Conservation (phyloP, 2,888 invertebrate genomes). For the Acronicta alni region DNA sequence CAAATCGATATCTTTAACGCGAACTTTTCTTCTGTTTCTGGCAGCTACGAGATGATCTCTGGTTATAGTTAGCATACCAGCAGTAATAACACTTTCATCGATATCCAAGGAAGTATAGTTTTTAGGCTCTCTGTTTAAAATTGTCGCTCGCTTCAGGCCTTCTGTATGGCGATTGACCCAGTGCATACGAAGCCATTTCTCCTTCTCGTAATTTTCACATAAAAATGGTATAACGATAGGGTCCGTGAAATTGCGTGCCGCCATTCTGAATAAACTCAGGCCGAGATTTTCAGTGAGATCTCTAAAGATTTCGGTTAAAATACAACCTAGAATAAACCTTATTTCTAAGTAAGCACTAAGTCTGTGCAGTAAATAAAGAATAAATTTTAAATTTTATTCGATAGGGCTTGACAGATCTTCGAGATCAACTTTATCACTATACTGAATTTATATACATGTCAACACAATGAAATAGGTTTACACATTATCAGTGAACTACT, state of each 20-base stretch:
- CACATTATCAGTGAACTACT: no score
- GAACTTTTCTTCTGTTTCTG: slow-evolving; percentile 22
- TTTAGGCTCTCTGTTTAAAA: slow-evolving; percentile 34
- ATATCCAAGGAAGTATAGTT: slow-evolving; percentile 37
- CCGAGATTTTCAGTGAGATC: neutral
- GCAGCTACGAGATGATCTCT: slow-evolving; percentile 24
- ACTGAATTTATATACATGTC: no score
- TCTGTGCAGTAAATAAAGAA: no score
- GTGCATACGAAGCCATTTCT: slow-evolving; percentile 39
- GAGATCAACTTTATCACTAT: no score
- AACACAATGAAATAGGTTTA: no score
- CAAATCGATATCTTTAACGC: slow-evolving; percentile 9
- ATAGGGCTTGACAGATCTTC: no score
- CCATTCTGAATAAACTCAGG: slow-evolving; percentile 1
- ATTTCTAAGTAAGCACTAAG: no score
- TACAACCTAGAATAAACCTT: no score
- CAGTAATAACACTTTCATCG: slow-evolving; percentile 18
- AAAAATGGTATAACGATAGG: slow-evolving; percentile 32
- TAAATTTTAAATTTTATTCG: no score
- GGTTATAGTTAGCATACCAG: slow-evolving; percentile 29
- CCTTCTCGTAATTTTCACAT: slow-evolving; percentile 50
- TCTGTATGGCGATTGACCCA: slow-evolving; percentile 38
- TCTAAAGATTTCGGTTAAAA: neutral
- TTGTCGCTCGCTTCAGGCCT: slow-evolving; percentile 23
- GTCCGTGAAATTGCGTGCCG: slow-evolving; percentile 27